These are phyloP conservation scores for Meteorus colon DNA, from an alignment of 2,888 invertebrate genomes.

Conservation along the genomic window DNA sequence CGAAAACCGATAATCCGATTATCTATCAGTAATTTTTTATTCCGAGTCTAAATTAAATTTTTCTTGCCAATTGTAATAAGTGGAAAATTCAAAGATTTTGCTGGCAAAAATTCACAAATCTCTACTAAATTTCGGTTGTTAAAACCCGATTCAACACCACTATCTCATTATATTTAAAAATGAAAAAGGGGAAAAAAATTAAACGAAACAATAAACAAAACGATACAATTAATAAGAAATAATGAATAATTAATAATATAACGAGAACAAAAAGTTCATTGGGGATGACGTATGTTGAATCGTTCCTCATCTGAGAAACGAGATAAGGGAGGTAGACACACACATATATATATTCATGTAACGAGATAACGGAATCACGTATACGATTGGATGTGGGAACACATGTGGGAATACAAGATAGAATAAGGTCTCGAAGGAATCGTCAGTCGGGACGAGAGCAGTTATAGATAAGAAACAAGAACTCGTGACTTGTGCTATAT, in stretches of 20 bases:
- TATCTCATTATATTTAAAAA: not conserved
- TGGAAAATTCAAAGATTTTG: too few species aligned
- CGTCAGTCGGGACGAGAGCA: constrained; percentile 46
- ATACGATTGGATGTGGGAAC: constrained; percentile 27
- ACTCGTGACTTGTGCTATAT: constrained; percentile 31
- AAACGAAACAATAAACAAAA: not conserved
- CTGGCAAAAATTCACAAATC: too few species aligned
- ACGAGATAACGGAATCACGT: constrained; percentile 34
- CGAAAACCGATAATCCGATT: too few species aligned
- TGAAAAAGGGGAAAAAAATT: not conserved
- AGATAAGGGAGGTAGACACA: not conserved
- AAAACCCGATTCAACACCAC: too few species aligned
- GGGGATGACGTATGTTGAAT: not conserved
- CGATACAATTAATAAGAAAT: not conserved
- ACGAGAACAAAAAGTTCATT: not conserved
- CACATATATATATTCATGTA: not conserved
- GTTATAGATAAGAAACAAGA: constrained; percentile 31
- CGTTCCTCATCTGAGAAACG: constrained; percentile 6
- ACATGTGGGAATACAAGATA: constrained; percentile 38
- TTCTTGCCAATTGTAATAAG: too few species aligned
- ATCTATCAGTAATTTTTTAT: too few species aligned
- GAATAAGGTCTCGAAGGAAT: constrained; percentile 36
- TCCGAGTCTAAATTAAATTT: too few species aligned
- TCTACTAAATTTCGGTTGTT: too few species aligned
- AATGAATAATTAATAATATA: not conserved